Percentiles rank a stretch among this genome's conserved stretches.
Conservation (phyloP, 2,888 invertebrate genomes). For the Drosophila monieri region DNA sequence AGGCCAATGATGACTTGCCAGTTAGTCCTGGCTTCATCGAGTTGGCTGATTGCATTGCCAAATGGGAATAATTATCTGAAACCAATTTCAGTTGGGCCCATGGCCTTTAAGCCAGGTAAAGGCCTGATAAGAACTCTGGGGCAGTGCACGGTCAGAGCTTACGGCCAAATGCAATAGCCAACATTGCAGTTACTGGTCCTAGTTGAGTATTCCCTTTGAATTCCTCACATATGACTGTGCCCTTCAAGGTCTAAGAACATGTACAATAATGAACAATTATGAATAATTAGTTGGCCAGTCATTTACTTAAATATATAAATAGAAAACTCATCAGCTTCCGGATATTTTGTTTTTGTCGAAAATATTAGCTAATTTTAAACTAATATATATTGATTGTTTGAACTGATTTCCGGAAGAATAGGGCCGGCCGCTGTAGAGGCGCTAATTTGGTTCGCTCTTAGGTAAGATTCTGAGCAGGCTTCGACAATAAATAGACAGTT, state of each 20-base stretch:
- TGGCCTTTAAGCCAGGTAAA: slow-evolving; percentile 23
- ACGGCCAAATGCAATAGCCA: slow-evolving; percentile 1
- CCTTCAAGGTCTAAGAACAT: neutral
- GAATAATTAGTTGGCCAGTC: neutral
- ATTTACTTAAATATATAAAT: neutral
- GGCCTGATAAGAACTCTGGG: slow-evolving; percentile 24
- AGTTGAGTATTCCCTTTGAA: neutral
- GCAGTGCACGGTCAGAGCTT: neutral
- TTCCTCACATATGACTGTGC: neutral
- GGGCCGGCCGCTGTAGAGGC: slow-evolving; percentile 8
- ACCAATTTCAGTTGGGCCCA: slow-evolving; percentile 29
- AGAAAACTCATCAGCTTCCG: slow-evolving; percentile 17
- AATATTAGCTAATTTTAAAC: slow-evolving; percentile 22
- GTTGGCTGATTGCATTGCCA: slow-evolving; percentile 36
- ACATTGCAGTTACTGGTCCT: neutral
- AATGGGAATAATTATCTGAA: slow-evolving; percentile 33
- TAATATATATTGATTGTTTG: slow-evolving; percentile 21
- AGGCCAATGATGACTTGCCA: slow-evolving; percentile 55
- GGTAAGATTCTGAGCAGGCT: slow-evolving; percentile 22
- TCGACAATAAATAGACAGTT: slow-evolving; percentile 33
- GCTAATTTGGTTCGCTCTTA: slow-evolving; percentile 36
- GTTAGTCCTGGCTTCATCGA: slow-evolving; percentile 23
- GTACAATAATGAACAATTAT: too few relatives aligned
- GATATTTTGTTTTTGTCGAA: slow-evolving; percentile 20
- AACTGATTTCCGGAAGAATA: slow-evolving; percentile 31